Conservation (phyloP, 2,888 invertebrate species). For the Pilophorus perplexus region DNA sequence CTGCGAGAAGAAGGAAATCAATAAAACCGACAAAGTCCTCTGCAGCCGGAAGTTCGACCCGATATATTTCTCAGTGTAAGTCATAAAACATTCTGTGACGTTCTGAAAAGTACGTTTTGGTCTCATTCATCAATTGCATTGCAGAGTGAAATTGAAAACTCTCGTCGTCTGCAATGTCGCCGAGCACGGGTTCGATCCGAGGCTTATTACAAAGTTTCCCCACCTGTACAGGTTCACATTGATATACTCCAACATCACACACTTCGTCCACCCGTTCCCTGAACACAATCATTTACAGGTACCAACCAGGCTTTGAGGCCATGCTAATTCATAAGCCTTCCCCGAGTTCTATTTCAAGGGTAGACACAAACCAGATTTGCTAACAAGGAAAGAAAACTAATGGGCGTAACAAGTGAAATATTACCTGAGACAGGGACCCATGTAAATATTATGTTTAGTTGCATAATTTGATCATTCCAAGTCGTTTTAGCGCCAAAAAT, state of each 20-base stretch:
- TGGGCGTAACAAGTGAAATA: too few species aligned
- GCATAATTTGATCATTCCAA: neutral
- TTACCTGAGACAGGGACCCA: neutral
- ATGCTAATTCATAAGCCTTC: too few species aligned
- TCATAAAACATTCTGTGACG: neutral
- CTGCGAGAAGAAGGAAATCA: slow-evolving; percentile 21
- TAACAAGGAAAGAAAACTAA: too few species aligned
- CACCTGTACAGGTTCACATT: slow-evolving; percentile 46
- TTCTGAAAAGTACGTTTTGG: neutral
- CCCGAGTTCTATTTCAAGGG: too few species aligned
- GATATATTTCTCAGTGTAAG: slow-evolving; percentile 7
- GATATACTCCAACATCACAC: slow-evolving; percentile 41
- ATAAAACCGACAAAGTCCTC: slow-evolving; percentile 43
- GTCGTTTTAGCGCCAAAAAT: neutral
- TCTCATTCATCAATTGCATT: neutral
- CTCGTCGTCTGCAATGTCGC: slow-evolving; percentile 18
- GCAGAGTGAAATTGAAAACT: slow-evolving; percentile 27
- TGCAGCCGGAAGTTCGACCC: slow-evolving; percentile 41
- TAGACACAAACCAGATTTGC: too few species aligned
- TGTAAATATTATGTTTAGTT: neutral
- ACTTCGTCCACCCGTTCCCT: slow-evolving; percentile 42
- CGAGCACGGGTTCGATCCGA: slow-evolving; percentile 36
- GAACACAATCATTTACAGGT: slow-evolving; percentile 40
- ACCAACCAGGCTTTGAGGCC: too few species aligned
- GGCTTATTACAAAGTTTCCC: slow-evolving; percentile 43